Evolutionary conservation across 2,888 invertebrate species (phyloP), one percentile per base, ranked within the genome.

Genomic region (Brachypalpus laphriformis): DNA sequence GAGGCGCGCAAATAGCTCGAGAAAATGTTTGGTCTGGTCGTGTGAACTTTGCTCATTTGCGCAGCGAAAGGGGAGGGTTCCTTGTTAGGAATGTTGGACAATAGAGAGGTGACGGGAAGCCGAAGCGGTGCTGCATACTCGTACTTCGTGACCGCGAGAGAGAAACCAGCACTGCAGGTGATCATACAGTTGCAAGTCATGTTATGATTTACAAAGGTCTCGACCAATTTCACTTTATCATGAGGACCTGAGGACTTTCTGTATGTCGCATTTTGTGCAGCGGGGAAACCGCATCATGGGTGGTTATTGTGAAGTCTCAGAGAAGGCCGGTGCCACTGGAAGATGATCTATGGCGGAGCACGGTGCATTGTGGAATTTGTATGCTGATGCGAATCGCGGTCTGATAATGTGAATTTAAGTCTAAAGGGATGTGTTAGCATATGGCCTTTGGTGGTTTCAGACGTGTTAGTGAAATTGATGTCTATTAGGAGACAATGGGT

Each of bases 201-300:
- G 83, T 83, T 83, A 83, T 80, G 83, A 83, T 83, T 83, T 80
- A 75, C 78, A 80, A 83, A 83, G 83, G 83, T 83, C 80, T 78
- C 54, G 72, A 74, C 40, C 72, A 78, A 78, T 83, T 83, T 83
- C 83, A 83, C 83, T 78, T 82, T 72, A 82, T 72, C 77, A 66
- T 57, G 51, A 59, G 76, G 49, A 54, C 45, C 37, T 49, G 56
- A 74, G 66, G 66, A 66, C 34, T 40, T 61, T 34, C 31, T 56
- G 70, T 16, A 28, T 54, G 49, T 40, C 20, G 2, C 22, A 16
- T 25, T 61, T 40, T 65, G 63, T 70, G 80, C 16, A 14, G 31
- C 20, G 49, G 77, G 40, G 77, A 61, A 66, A 71, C 82, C 57
- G 22, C 82, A 42, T 22, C 82, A 71, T 72, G 78, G 82, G 77